Evolutionary conservation across 2,888 invertebrate genomes (phyloP).

Genomic region (Drosophila leonis): DNA sequence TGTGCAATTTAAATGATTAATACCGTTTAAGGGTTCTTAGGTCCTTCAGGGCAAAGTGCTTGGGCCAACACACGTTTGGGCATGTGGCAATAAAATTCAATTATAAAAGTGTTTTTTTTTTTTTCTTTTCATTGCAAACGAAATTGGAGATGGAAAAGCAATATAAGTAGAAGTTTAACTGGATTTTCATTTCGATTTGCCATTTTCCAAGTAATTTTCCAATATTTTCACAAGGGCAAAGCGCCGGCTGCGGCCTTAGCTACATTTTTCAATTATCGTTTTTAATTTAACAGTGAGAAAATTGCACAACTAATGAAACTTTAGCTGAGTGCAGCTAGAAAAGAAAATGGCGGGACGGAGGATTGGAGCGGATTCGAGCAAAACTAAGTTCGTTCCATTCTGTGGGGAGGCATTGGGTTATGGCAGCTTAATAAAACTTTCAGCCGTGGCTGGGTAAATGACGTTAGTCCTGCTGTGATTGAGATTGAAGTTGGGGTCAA

Average conservation of each 20-base stretch:
- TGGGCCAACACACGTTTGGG: conserved; percentile 9
- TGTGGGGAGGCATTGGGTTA: conserved; percentile 31
- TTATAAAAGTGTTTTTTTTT: conserved; percentile 56
- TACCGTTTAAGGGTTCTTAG: conserved; percentile 26
- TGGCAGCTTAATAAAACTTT: conserved; percentile 71
- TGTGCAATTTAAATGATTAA: conserved; percentile 78
- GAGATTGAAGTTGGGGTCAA: conserved; percentile 69
- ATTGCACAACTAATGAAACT: conserved; percentile 79
- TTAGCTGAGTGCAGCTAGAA: conserved; percentile 37
- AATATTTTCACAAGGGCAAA: conserved; percentile 64
- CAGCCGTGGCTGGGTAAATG: conserved; percentile 59
- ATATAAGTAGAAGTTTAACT: conserved; percentile 4
- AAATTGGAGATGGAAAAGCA: background rate
- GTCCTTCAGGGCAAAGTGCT: conserved; percentile 9
- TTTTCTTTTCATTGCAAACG: background rate
- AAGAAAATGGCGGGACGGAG: background rate
- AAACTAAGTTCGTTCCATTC: conserved; percentile 14
- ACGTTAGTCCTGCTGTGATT: conserved; percentile 76
- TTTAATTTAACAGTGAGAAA: conserved; percentile 79
- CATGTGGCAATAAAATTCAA: conserved; percentile 61
- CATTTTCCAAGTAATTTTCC: conserved; percentile 67
- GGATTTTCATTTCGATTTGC: conserved; percentile 58
- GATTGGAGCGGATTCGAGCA: background rate
- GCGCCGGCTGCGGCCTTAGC: conserved; percentile 14
- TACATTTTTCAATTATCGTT: conserved; percentile 81